Percentiles rank a stretch among this genome's conserved stretches.
phyloP scores from a whole-genome alignment of 2,113 vertebrate species.

The Chionis minor region DNA sequence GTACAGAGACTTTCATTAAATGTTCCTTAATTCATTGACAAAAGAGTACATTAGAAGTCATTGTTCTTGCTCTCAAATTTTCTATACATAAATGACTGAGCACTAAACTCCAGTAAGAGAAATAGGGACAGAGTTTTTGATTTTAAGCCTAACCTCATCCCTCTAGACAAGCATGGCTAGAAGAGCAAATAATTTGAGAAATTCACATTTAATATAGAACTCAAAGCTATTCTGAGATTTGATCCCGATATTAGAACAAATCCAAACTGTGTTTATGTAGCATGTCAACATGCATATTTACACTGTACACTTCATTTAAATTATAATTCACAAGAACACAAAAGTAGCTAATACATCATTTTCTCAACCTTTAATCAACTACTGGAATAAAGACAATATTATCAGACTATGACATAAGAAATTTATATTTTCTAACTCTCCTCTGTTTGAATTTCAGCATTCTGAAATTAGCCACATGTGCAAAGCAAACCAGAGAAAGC shows the following conservation, averaged over 20 bases:
- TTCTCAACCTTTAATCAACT: not conserved
- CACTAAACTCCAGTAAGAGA: not conserved
- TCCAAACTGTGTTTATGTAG: not conserved
- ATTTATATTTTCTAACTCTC: not conserved
- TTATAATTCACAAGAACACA: not conserved
- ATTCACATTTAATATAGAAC: not conserved
- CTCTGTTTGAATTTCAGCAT: not conserved
- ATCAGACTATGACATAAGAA: not conserved
- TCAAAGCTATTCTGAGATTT: not conserved
- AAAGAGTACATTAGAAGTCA: conserved; percentile 1
- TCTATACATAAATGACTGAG: not conserved
- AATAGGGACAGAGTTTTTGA: not conserved
- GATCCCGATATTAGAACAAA: not conserved
- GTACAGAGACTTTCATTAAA: conserved; percentile 33
- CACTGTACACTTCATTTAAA: not conserved
- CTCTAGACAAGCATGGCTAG: not conserved
- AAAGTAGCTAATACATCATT: not conserved
- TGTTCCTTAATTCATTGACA: conserved; percentile 29
- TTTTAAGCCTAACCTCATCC: not conserved
- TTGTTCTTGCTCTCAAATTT: not conserved
- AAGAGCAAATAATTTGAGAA: not conserved
- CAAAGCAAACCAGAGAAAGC: not conserved
- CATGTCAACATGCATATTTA: not conserved
- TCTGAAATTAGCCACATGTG: not conserved
- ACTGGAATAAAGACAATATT: not conserved